These are phyloP conservation scores for Lepas anatifera DNA, from an alignment of 2,888 invertebrate species.

Conservation along the genomic window DNA sequence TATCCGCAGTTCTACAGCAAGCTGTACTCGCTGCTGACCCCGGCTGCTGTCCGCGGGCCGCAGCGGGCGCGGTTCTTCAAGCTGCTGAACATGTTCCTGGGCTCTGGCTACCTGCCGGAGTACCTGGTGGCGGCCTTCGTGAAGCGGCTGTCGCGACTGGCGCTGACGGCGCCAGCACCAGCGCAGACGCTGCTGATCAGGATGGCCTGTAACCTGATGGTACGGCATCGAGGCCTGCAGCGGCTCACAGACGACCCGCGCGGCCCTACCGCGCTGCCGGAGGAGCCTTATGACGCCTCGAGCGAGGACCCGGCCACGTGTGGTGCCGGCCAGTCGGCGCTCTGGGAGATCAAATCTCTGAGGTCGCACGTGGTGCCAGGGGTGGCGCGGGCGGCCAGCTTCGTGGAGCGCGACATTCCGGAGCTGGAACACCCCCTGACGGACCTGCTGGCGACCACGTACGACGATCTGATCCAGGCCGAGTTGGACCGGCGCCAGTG, in stretches of 20 bases:
- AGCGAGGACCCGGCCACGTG: slow-evolving; percentile 66
- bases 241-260: slow-evolving; percentile 29
- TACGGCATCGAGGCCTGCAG: slow-evolving; percentile 64
- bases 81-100: slow-evolving; percentile 73
- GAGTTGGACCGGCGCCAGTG: slow-evolving; percentile 62
- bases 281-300: slow-evolving; percentile 61
- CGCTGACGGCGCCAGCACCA: slow-evolving; percentile 67
- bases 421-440: slow-evolving; percentile 55
- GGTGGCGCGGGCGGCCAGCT: slow-evolving; percentile 56
- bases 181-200: slow-evolving; percentile 62
- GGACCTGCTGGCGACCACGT: slow-evolving; percentile 49
- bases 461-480: slow-evolving; percentile 58
- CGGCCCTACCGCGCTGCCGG: slow-evolving; percentile 30
- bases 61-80: slow-evolving; percentile 80
- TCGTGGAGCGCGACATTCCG: slow-evolving; percentile 53
- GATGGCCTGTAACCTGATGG: slow-evolving; percentile 71
- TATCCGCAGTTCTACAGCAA: slow-evolving; percentile 91
- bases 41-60: slow-evolving; percentile 78
- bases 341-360: slow-evolving; percentile 82
- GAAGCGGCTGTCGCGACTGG: slow-evolving; percentile 72
- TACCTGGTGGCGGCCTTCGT: slow-evolving; percentile 83
- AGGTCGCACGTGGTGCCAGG: slow-evolving; percentile 58
- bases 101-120: slow-evolving; percentile 70
- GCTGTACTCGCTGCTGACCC: slow-evolving; percentile 86
- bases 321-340: slow-evolving; percentile 70